These are phyloP conservation scores for Anguilla megastoma DNA, from an alignment of 2,797 vertebrate genomes.

Conservation along the genomic window DNA sequence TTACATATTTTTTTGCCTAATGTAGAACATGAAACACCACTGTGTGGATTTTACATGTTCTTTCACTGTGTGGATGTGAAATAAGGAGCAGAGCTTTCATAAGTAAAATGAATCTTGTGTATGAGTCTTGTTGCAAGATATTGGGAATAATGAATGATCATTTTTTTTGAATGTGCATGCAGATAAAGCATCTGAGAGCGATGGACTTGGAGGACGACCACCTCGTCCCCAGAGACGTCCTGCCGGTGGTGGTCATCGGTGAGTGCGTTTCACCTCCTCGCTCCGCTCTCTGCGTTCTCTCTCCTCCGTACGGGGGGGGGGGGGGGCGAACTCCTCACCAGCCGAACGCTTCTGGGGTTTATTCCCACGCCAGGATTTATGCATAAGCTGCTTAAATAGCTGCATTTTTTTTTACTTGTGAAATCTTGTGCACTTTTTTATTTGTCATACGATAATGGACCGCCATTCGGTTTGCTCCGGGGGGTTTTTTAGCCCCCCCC, in stretches of 20 bases:
- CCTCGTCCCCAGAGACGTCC: conserved; percentile 50
- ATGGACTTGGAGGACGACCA: conserved; percentile 67
- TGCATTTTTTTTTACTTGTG: no score
- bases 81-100: neutral
- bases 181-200: conserved; percentile 24
- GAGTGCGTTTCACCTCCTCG: conserved; percentile 39
- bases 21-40: neutral
- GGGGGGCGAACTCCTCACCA: neutral
- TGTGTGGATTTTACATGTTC: neutral
- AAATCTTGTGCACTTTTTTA: neutral
- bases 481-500: no score
- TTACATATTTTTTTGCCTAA: neutral
- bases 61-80: neutral
- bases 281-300: no score
- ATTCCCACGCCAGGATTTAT: neutral
- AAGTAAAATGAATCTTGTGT: no score
- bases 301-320: neutral
- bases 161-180: conserved; percentile 43
- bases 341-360: neutral
- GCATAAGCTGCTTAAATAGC: neutral
- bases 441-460: neutral
- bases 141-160: no score
- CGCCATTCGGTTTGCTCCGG: no score
- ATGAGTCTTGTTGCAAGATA: no score
- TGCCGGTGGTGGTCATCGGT: conserved; percentile 76